Percentiles rank a stretch among this genome's conserved stretches.
Evolutionary conservation across 2,113 vertebrate genomes (phyloP).

Genomic region (Ictalurus punctatus): DNA sequence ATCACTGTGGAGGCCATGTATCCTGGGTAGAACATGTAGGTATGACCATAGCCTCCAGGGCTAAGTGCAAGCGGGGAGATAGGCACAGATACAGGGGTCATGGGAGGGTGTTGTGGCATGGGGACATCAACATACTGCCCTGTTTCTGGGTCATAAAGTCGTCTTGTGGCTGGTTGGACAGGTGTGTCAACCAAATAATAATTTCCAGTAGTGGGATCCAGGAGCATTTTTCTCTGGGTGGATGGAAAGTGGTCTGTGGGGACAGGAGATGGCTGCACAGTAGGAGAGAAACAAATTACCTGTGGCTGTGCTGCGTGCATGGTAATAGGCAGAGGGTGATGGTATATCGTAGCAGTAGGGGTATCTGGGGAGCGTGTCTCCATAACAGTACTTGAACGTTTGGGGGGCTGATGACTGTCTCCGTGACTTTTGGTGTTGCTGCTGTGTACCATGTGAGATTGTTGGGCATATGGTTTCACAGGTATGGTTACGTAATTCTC

Average conservation of each 20-base stretch:
- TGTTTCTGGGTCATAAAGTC: conserved; percentile 92
- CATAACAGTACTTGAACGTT: conserved; percentile 61
- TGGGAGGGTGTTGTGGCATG: conserved; percentile 74
- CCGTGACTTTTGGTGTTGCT: conserved; percentile 45
- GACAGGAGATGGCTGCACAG: conserved; percentile 69
- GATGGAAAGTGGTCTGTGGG: conserved; percentile 69
- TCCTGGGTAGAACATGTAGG: conserved; percentile 93
- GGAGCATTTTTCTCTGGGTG: conserved; percentile 90
- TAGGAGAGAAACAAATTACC: conserved; percentile 82
- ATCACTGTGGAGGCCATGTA: conserved; percentile 80
- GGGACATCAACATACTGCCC: conserved; percentile 94
- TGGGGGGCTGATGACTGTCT: conserved; percentile 49
- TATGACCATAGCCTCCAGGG: conserved; percentile 79
- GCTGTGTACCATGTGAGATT: conserved; percentile 37
- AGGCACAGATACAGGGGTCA: conserved; percentile 75
- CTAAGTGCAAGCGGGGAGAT: conserved; percentile 82
- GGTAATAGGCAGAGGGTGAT: conserved; percentile 69
- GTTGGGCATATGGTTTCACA: conserved; percentile 67
- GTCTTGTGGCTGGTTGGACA: conserved; percentile 79
- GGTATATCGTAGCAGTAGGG: conserved; percentile 75
- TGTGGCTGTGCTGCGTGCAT: conserved; percentile 69
- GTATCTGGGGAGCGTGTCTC: conserved; percentile 68
- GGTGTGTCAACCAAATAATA: conserved; percentile 94
- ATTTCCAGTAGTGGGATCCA: conserved; percentile 90
- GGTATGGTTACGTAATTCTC: conserved; percentile 85